Evolutionary conservation across 2,113 vertebrate genomes (phyloP).

Genomic region (Nothocercus nigrocapillus): DNA sequence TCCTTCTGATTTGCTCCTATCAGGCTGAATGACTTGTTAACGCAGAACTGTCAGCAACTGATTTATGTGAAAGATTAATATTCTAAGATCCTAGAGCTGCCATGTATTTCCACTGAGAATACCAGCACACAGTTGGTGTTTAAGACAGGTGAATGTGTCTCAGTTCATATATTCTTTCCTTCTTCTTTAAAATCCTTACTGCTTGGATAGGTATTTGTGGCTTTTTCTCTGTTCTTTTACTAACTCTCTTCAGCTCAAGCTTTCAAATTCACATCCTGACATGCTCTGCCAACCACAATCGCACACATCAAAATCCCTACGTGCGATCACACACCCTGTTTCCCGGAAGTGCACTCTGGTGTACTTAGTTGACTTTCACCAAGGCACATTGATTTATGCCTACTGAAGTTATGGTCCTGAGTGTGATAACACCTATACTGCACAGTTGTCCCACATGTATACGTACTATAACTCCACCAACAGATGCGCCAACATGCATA

Average conservation of each 20-base stretch:
- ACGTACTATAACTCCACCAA: not conserved
- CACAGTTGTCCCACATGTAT: conserved; percentile 5
- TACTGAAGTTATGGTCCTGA: not conserved
- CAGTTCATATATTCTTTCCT: not conserved
- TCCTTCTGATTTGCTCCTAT: not conserved
- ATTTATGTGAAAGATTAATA: not conserved
- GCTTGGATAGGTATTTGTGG: conserved; percentile 10
- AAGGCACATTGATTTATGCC: conserved; percentile 4
- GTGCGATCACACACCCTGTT: not conserved
- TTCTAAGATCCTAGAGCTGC: not conserved
- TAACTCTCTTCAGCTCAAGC: not conserved
- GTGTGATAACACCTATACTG: conserved; percentile 1
- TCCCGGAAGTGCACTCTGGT: not conserved
- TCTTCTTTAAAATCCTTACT: not conserved
- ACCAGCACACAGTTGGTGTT: not conserved
- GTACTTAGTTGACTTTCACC: not conserved
- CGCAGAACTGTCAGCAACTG: not conserved
- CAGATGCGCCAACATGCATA: not conserved
- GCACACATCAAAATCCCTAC: not conserved
- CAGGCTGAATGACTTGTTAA: not conserved
- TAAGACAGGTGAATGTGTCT: not conserved
- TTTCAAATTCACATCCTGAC: conserved; percentile 22
- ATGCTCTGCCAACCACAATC: not conserved
- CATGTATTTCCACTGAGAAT: not conserved
- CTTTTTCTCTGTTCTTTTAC: conserved; percentile 15